A percentile compares a stretch with the other conserved stretches of the same genome.
Evolutionary conservation across 2,888 invertebrate genomes (phyloP).

Genomic region (Chrysomela aeneicollis): DNA sequence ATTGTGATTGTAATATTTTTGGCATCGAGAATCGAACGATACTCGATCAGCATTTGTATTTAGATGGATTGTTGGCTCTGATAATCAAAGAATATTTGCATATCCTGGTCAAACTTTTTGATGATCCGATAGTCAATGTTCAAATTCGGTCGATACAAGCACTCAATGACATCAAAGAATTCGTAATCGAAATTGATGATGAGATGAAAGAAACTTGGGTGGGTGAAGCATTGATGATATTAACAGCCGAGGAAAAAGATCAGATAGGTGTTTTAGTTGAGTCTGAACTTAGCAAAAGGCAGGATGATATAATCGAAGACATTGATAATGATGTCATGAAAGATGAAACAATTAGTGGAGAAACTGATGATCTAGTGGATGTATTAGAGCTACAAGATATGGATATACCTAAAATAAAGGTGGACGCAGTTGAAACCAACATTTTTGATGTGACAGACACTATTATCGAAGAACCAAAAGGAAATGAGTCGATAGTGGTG

Average conservation of each 20-base stretch:
- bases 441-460: neutral
- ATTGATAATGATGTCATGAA: slow-evolving; percentile 40
- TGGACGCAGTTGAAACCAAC: neutral
- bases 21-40: slow-evolving; percentile 30
- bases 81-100: slow-evolving; percentile 49
- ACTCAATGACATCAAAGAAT: slow-evolving; percentile 46
- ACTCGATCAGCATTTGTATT: slow-evolving; percentile 44
- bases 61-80: slow-evolving; percentile 52
- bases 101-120: slow-evolving; percentile 46
- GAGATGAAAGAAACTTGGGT: slow-evolving; percentile 51
- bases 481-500: neutral
- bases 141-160: slow-evolving; percentile 49
- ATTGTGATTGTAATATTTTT: slow-evolving; percentile 40
- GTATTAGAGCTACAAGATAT: neutral
- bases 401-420: slow-evolving; percentile 11
- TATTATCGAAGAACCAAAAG: neutral
- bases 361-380: neutral
- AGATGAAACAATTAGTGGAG: slow-evolving; percentile 3
- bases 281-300: slow-evolving; percentile 29
- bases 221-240: slow-evolving; percentile 26
- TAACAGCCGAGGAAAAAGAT: slow-evolving; percentile 39
- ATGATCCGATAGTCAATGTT: slow-evolving; percentile 54
- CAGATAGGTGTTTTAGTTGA: slow-evolving; percentile 41
- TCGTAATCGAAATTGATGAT: slow-evolving; percentile 41
- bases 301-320: slow-evolving; percentile 30